A percentile compares a stretch with the other conserved stretches of the same genome.
phyloP scores from a whole-genome alignment of 2,888 invertebrate species.

The Gasteruption jaculator region DNA sequence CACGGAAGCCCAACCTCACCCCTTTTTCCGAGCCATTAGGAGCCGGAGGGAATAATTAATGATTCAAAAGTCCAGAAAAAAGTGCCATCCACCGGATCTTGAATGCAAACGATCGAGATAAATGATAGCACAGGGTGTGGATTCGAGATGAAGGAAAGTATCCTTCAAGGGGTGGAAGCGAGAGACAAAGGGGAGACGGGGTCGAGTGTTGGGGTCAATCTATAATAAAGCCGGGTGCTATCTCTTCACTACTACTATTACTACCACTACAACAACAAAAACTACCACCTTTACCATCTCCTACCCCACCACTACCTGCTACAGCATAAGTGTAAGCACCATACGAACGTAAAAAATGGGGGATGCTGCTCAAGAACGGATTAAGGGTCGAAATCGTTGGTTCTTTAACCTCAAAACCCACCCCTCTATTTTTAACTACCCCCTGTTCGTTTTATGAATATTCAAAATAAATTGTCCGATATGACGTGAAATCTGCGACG shows the following conservation, averaged over 20 bases:
- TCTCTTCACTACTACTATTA: slow-evolving; percentile 23
- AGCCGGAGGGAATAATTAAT: too few species aligned
- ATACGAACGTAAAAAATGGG: slow-evolving; percentile 44
- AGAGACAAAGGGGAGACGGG: slow-evolving; percentile 27
- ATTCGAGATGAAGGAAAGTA: slow-evolving; percentile 26
- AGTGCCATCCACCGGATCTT: too few species aligned
- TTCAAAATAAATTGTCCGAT: too few species aligned
- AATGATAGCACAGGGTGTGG: slow-evolving; percentile 37
- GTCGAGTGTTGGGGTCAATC: slow-evolving; percentile 48
- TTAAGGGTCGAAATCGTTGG: slow-evolving; percentile 47
- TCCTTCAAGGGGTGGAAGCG: slow-evolving; percentile 24
- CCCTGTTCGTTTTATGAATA: too few species aligned
- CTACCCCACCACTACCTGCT: too few species aligned
- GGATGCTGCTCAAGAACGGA: slow-evolving; percentile 47
- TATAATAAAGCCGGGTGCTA: slow-evolving; percentile 49
- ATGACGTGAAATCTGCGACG: too few species aligned
- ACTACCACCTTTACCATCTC: too few species aligned
- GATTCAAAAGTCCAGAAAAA: too few species aligned
- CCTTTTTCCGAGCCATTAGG: too few species aligned
- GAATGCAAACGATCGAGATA: slow-evolving; percentile 49
- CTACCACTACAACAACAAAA: not conserved
- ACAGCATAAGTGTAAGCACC: too few species aligned
- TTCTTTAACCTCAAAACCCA: slow-evolving; percentile 25
- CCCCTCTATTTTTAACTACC: too few species aligned
- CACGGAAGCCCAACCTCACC: too few species aligned